Evolutionary conservation across 2,888 invertebrate species (phyloP).

Genomic region (Epinotia demarniana): DNA sequence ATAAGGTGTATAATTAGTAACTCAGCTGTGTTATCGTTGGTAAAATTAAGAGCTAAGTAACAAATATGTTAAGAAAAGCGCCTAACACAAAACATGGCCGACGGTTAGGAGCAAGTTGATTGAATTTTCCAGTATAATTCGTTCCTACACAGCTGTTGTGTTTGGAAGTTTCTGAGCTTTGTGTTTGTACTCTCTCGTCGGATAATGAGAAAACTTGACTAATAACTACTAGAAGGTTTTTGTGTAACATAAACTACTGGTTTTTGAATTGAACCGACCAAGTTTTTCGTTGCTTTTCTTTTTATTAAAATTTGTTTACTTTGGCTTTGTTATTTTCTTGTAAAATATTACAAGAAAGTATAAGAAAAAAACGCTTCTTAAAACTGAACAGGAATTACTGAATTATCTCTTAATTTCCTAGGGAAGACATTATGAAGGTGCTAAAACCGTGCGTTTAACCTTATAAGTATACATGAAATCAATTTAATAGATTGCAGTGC

Average conservation of each 20-base stretch:
- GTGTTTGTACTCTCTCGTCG: slow-evolving; percentile 29
- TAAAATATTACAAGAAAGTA: background rate
- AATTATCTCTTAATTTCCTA: too few species aligned
- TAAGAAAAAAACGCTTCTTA: background rate
- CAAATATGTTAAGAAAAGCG: background rate
- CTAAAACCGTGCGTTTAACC: too few species aligned
- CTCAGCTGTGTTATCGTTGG: background rate
- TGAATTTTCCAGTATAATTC: slow-evolving; percentile 39
- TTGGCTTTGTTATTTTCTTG: background rate
- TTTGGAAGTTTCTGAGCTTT: slow-evolving; percentile 27
- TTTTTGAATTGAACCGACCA: slow-evolving; percentile 18
- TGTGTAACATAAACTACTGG: slow-evolving; percentile 26
- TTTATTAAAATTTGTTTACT: slow-evolving; percentile 24
- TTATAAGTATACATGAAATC: too few species aligned
- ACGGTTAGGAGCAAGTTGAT: slow-evolving; percentile 31
- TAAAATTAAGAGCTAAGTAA: background rate
- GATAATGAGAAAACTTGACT: slow-evolving; percentile 43
- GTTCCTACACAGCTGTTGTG: slow-evolving; percentile 37
- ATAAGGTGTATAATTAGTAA: too few species aligned
- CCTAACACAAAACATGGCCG: background rate
- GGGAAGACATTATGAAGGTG: too few species aligned
- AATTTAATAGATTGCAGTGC: too few species aligned
- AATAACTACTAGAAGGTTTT: slow-evolving; percentile 37
- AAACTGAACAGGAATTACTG: too few species aligned
- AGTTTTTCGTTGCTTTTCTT: slow-evolving; percentile 25